These are phyloP conservation scores for Trimorus sp. DNA, from an alignment of 2,888 invertebrate species.

Conservation along the genomic window DNA sequence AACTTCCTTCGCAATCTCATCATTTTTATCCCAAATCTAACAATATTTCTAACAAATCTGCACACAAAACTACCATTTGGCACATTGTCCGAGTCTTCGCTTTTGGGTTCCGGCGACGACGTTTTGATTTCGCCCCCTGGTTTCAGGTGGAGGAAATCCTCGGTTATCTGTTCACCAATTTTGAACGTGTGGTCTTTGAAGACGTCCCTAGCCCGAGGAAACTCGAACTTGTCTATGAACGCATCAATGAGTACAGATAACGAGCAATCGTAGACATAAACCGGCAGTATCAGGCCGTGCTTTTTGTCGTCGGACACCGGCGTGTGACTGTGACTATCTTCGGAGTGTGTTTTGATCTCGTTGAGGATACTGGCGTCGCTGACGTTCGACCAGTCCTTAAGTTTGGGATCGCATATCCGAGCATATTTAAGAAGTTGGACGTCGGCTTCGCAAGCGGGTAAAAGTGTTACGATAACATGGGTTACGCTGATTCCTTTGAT, in stretches of 20 bases:
- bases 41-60: not conserved
- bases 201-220: conserved; percentile 81
- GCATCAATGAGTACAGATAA: conserved; percentile 84
- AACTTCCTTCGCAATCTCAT: too few relatives aligned
- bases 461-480: conserved; percentile 86
- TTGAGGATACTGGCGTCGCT: conserved; percentile 39
- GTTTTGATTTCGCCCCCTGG: conserved; percentile 78
- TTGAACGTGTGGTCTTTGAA: conserved; percentile 83
- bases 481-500: conserved; percentile 85
- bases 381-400: conserved; percentile 62
- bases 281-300: conserved; percentile 82
- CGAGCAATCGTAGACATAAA: conserved; percentile 88
- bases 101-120: conserved; percentile 82
- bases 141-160: conserved; percentile 81
- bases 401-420: conserved; percentile 45
- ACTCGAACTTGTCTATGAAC: conserved; percentile 80
- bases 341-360: conserved; percentile 25
- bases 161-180: conserved; percentile 76
- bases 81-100: conserved; percentile 81
- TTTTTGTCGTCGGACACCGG: conserved; percentile 66
- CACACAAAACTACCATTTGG: conserved; percentile 71
- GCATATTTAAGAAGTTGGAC: conserved; percentile 74
- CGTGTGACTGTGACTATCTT: conserved; percentile 50
- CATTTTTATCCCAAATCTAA: not conserved
- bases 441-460: conserved; percentile 85